These are phyloP conservation scores for Eilema depressum DNA, from an alignment of 2,888 invertebrate genomes.

Conservation along the genomic window DNA sequence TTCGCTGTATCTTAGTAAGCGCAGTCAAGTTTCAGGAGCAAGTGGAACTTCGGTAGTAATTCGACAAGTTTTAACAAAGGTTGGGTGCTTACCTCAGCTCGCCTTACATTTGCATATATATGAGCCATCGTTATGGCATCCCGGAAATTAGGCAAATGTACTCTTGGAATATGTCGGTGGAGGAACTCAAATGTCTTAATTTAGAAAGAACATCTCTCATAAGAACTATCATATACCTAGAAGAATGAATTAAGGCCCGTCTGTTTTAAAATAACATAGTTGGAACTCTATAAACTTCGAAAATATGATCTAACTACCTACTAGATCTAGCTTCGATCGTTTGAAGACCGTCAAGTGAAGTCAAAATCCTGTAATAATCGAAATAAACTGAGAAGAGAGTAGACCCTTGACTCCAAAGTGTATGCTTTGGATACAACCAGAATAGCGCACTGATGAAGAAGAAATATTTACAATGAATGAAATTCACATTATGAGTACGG, in stretches of 20 bases:
- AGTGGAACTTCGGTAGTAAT: conserved; percentile 54
- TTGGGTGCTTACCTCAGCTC: conserved; percentile 38
- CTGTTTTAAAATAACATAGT: no score
- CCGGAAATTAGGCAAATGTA: conserved; percentile 45
- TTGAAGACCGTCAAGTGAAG: no score
- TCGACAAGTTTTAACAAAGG: conserved; percentile 65
- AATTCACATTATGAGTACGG: no score
- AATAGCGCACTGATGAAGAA: no score
- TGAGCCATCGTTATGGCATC: conserved; percentile 45
- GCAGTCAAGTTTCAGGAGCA: conserved; percentile 41
- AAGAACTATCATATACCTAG: not conserved
- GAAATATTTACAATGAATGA: no score
- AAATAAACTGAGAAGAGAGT: no score
- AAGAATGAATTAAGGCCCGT: not conserved
- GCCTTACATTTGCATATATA: conserved; percentile 60
- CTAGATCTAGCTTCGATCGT: no score
- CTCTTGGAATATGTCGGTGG: not conserved
- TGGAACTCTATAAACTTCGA: no score
- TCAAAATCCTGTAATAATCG: no score
- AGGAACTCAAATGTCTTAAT: conserved; percentile 3
- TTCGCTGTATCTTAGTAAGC: conserved; percentile 4
- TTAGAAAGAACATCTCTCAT: not conserved
- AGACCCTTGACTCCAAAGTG: no score
- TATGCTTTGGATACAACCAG: no score
- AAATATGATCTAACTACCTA: no score